phyloP scores from a whole-genome alignment of 2,888 invertebrate species.

The Ophioninae sp. region DNA sequence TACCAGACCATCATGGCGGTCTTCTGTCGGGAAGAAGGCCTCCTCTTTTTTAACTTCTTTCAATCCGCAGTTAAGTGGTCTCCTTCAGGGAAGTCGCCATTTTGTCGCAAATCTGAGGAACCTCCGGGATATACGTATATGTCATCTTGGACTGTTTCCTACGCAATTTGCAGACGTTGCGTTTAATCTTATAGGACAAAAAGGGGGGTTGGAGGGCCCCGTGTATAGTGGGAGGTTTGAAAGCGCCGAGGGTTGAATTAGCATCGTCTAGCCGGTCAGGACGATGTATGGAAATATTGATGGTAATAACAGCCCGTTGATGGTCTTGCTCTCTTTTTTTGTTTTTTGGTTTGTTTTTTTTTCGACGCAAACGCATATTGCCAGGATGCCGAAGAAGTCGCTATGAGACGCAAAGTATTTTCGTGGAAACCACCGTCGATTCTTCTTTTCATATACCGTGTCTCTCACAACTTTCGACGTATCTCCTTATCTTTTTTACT shows the following conservation, averaged over 20 bases:
- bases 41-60: constrained; percentile 56
- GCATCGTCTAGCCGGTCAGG: constrained; percentile 74
- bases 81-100: constrained; percentile 52
- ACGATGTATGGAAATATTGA: constrained; percentile 78
- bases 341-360: not conserved
- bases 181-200: constrained; percentile 32
- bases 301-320: constrained; percentile 72
- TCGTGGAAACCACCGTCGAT: constrained; percentile 75
- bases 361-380: constrained; percentile 1
- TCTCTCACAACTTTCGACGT: constrained; percentile 31
- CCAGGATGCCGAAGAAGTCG: constrained; percentile 64
- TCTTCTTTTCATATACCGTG: constrained; percentile 31
- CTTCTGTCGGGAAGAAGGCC: constrained; percentile 30
- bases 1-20: constrained; percentile 73
- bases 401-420: constrained; percentile 74
- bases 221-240: constrained; percentile 29
- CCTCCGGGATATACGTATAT: constrained; percentile 30
- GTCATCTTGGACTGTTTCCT: constrained; percentile 45
- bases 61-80: constrained; percentile 44
- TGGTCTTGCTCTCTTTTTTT: constrained; percentile 54
- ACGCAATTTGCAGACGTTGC: constrained; percentile 42
- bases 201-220: not conserved
- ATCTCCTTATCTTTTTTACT: constrained; percentile 45
- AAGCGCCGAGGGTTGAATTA: constrained; percentile 73
- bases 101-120: constrained; percentile 55